A percentile compares a stretch with the other conserved stretches of the same genome.
Conservation (phyloP, 2,113 vertebrate genomes). For the Tympanuchus pallidicinctus region DNA sequence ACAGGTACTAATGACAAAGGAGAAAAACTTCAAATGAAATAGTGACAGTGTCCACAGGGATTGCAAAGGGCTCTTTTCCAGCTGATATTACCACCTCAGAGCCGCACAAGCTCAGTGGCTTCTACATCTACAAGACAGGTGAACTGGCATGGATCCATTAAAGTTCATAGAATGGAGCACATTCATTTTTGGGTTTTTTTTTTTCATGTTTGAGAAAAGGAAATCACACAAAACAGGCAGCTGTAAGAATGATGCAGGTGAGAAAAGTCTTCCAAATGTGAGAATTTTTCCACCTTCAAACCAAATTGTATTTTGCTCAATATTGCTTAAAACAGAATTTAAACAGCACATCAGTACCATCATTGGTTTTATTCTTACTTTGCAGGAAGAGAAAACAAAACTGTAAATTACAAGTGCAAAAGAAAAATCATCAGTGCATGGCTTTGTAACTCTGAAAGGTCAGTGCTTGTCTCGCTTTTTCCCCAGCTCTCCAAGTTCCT, state of each 20-base stretch:
- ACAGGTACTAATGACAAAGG: not conserved
- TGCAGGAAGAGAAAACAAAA: not conserved
- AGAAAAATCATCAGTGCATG: not conserved
- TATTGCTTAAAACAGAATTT: not conserved
- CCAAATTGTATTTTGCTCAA: not conserved
- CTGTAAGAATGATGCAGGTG: not conserved
- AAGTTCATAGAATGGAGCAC: not conserved
- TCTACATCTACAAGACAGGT: not conserved
- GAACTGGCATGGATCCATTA: not conserved
- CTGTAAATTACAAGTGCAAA: not conserved
- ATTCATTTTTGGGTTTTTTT: not conserved
- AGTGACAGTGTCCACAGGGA: not conserved
- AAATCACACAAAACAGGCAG: not conserved
- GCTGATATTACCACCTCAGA: not conserved
- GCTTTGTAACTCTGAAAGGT: conserved; percentile 36
- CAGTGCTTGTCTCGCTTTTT: conserved; percentile 14
- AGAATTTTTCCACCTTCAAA: not conserved
- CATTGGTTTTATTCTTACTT: not conserved
- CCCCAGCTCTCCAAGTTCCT: not conserved
- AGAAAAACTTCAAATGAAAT: not conserved
- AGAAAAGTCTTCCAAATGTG: not conserved
- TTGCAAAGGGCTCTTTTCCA: not conserved
- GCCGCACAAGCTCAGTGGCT: not conserved
- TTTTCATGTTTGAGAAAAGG: not conserved
- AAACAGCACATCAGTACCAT: not conserved